Base-by-base conservation (phyloP, 2,113 vertebrate species). In the Erinaceus europaeus region DNA sequence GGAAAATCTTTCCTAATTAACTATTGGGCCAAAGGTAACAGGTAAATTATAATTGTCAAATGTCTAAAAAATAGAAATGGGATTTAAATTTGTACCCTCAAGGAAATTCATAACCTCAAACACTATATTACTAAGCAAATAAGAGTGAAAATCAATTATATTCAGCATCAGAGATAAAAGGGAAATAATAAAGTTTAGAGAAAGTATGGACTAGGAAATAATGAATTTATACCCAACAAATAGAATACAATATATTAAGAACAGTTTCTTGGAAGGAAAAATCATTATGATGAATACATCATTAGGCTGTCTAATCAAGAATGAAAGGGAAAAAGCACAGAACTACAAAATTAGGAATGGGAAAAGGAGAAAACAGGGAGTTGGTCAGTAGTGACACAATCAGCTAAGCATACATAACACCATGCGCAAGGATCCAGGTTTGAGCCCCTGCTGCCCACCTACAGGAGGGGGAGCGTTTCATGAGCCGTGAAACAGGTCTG, bases 271-370 rank as follows among this genome's bases (percentile, higher is more conserved):
- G 27, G 34, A 29, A 42, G 11, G 68, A 53, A 46, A 77, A 71
- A 34, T 36, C 74, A 82, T 29, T 68, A 48, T 27, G 74, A 48
- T 40, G 20, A 76, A 92, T 61, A 82, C 7, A 68, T 48, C 32
- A 81, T 25, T 82, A 44, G 18, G 44, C 46, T 87, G n/a, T 12
- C 50, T 90, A 78, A 73, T 78, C 3, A 85, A 48, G 23, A 67
- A 80, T 52, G 52, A 57, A 89, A 85, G 67, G 50, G 12, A 46
- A 8, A 78, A 77, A 75, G n/a, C 20, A 38, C 2, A 91, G 80
- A 82, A 81, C n/a, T 82, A 64, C 67, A 92, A 91, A 87, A 68
- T 40, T 73, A 85, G 29, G 27, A 82, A 85, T 91, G 50, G 89
- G 72, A 72, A 73, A 88, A 53, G 38, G 10, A 72, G 40, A 88